Percentiles rank a stretch among this genome's conserved stretches.
Conservation (phyloP, 2,113 vertebrate genomes). For the Pteruthius melanotis region DNA sequence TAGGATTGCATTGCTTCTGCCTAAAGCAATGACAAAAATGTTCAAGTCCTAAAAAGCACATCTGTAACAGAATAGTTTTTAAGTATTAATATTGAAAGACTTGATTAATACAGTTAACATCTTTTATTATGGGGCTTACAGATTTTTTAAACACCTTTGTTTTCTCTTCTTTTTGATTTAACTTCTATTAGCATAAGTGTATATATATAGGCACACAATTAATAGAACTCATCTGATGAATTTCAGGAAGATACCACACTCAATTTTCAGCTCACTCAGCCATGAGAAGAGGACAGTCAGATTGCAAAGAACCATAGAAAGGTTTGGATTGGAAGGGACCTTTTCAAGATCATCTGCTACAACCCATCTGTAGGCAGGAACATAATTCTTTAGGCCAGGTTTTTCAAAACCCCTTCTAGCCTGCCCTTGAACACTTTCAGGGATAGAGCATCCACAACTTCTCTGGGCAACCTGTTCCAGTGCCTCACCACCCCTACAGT, state of each 20-base stretch:
- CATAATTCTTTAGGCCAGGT: background rate
- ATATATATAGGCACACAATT: background rate
- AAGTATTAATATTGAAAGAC: background rate
- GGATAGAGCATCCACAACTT: background rate
- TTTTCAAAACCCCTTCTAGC: background rate
- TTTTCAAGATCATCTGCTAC: background rate
- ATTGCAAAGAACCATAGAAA: background rate
- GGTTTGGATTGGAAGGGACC: background rate
- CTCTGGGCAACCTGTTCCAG: background rate
- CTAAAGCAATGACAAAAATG: background rate
- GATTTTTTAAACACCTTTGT: background rate
- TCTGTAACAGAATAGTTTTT: background rate
- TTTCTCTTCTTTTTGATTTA: background rate
- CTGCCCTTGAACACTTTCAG: background rate
- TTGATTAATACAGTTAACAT: background rate
- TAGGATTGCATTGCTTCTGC: background rate
- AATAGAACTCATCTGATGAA: background rate
- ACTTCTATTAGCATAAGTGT: background rate
- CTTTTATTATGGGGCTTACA: background rate
- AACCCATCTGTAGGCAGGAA: background rate
- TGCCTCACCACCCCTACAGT: background rate
- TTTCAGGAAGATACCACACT: background rate
- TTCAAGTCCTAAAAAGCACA: background rate
- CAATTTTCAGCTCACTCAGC: background rate
- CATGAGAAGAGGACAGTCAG: background rate